Evolutionary conservation across 2,888 invertebrate species (phyloP).

Genomic region (Drosophila anomelani): DNA sequence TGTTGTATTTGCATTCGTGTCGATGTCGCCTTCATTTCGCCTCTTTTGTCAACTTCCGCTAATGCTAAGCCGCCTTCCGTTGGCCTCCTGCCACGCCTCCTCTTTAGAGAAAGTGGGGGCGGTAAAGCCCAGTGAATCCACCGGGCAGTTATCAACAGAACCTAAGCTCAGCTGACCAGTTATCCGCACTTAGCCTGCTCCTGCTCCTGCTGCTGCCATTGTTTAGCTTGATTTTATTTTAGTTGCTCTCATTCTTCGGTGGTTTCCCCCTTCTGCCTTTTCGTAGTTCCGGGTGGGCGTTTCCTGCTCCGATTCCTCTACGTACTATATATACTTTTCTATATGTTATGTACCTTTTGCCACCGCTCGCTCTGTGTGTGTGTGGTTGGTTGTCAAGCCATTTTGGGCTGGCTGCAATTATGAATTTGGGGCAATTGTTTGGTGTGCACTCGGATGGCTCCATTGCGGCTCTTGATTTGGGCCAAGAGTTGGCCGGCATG

Average conservation of each 20-base stretch:
- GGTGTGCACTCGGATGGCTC: slow-evolving; percentile 42
- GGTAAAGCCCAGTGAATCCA: slow-evolving; percentile 37
- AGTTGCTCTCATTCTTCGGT: slow-evolving; percentile 55
- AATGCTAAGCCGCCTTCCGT: slow-evolving; percentile 31
- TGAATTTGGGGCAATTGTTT: slow-evolving; percentile 72
- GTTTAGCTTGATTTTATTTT: slow-evolving; percentile 53
- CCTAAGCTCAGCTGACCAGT: slow-evolving; percentile 35
- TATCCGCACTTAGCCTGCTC: slow-evolving; percentile 39
- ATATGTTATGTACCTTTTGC: neutral
- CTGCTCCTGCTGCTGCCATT: slow-evolving; percentile 46
- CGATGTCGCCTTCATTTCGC: slow-evolving; percentile 40
- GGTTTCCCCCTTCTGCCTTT: neutral
- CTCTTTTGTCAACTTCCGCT: slow-evolving; percentile 61
- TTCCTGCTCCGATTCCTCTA: slow-evolving; percentile 13
- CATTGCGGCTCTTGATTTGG: slow-evolving; percentile 36
- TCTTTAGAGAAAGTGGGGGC: neutral
- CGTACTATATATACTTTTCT: neutral
- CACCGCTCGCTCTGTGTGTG: slow-evolving; percentile 9
- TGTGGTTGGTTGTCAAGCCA: slow-evolving; percentile 54
- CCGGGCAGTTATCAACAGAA: slow-evolving; percentile 51
- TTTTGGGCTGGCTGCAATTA: slow-evolving; percentile 70
- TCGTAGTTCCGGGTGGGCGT: slow-evolving; percentile 6
- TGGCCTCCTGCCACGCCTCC: slow-evolving; percentile 8
- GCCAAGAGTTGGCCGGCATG: slow-evolving; percentile 24
- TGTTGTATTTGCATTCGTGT: slow-evolving; percentile 59